These are phyloP conservation scores for Oplegnathus fasciatus DNA, from an alignment of 2,113 vertebrate species.

Conservation along the genomic window DNA sequence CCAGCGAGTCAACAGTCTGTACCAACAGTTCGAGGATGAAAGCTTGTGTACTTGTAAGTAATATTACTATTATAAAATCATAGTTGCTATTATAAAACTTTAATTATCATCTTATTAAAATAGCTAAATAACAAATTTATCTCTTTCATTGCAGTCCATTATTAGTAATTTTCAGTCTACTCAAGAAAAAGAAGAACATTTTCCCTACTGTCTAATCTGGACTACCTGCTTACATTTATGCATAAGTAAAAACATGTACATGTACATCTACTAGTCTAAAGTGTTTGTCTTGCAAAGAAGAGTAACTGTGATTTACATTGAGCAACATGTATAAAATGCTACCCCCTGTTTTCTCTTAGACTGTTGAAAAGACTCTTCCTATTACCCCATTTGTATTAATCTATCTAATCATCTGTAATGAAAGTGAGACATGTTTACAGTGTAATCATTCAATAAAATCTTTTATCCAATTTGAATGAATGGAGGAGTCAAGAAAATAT, in stretches of 20 bases:
- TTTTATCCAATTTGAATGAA: neutral
- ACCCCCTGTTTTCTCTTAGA: neutral
- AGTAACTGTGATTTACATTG: neutral
- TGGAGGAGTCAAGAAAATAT: neutral
- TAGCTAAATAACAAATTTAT: conserved; percentile 3
- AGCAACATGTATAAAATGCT: neutral
- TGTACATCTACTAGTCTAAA: neutral
- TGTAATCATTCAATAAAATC: neutral
- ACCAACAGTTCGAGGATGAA: neutral
- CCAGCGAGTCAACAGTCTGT: neutral
- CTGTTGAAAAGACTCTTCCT: neutral
- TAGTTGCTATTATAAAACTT: neutral
- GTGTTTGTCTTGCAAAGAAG: neutral
- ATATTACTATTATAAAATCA: neutral
- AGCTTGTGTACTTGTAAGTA: conserved; percentile 46
- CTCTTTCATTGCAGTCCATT: conserved; percentile 42
- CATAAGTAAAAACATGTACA: neutral
- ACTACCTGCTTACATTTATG: neutral
- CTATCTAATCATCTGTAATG: neutral
- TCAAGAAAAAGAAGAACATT: conserved; percentile 25
- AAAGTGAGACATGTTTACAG: neutral
- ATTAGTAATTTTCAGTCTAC: neutral
- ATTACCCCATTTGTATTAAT: neutral
- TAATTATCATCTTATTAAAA: neutral
- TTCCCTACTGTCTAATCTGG: neutral